Conservation (phyloP, 2,797 vertebrate species). For the Acestrorhynchus altus region DNA sequence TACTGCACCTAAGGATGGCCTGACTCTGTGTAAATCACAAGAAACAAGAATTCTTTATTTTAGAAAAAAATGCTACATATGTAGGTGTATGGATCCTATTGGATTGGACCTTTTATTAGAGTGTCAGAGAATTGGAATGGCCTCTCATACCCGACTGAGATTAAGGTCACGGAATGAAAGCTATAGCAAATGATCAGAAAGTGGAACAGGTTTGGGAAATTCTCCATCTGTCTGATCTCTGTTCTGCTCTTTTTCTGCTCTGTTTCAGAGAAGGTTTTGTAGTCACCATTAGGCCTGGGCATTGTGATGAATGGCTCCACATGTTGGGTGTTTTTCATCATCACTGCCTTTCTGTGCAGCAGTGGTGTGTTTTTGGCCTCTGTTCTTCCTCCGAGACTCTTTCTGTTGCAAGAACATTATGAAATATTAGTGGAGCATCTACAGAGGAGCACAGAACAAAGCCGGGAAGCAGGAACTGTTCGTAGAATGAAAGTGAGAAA, state of each 20-base stretch:
- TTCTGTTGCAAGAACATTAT: constrained; percentile 30
- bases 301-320: constrained; percentile 35
- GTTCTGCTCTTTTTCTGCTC: constrained; percentile 1
- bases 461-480: neutral
- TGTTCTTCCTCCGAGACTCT: neutral
- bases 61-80: too few relatives aligned
- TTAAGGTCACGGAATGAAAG: neutral
- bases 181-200: neutral
- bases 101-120: too few relatives aligned
- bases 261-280: constrained; percentile 14
- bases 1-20: too few relatives aligned
- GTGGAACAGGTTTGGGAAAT: neutral
- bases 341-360: neutral
- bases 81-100: too few relatives aligned
- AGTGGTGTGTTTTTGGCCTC: neutral
- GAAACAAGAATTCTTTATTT: too few relatives aligned
- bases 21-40: too few relatives aligned
- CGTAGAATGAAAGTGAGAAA: constrained; percentile 11
- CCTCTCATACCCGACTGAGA: neutral
- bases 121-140: too few relatives aligned
- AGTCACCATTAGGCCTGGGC: constrained; percentile 15
- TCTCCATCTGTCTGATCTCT: neutral
- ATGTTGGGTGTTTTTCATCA: constrained; percentile 33
- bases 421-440: constrained; percentile 44
- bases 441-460: constrained; percentile 10